These are phyloP conservation scores for Metellina segmentata DNA, from an alignment of 2,888 invertebrate genomes.

Conservation along the genomic window DNA sequence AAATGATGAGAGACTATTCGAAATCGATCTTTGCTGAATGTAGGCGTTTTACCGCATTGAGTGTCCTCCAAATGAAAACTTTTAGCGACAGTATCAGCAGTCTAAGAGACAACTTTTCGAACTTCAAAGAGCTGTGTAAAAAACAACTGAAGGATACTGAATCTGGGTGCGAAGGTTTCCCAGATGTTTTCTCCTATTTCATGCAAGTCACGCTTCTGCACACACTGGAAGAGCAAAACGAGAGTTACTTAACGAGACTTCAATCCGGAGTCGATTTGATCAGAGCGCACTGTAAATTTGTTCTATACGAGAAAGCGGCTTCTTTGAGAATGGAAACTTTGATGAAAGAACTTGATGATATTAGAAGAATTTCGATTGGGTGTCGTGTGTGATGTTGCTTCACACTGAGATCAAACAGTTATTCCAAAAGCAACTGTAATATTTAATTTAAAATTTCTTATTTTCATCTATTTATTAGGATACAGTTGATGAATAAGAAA, in stretches of 20 bases:
- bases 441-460: too few species aligned
- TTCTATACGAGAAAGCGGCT: background rate
- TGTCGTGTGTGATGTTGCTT: background rate
- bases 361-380: background rate
- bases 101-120: background rate
- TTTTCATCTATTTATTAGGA: too few species aligned
- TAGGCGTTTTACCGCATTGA: background rate
- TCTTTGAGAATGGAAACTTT: background rate
- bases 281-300: background rate
- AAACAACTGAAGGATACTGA: background rate
- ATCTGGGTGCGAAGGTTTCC: background rate
- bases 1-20: background rate
- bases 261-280: background rate
- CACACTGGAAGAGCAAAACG: background rate
- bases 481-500: too few species aligned
- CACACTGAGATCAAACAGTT: too few species aligned
- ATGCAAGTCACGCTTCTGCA: background rate
- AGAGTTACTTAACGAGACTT: background rate
- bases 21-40: background rate
- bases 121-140: slow-evolving; percentile 2
- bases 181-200: background rate
- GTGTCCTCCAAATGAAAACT: background rate
- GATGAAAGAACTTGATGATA: background rate
- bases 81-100: background rate
- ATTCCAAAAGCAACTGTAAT: too few species aligned